Conservation (phyloP, 2,113 vertebrate genomes). For the Alouatta palliata region DNA sequence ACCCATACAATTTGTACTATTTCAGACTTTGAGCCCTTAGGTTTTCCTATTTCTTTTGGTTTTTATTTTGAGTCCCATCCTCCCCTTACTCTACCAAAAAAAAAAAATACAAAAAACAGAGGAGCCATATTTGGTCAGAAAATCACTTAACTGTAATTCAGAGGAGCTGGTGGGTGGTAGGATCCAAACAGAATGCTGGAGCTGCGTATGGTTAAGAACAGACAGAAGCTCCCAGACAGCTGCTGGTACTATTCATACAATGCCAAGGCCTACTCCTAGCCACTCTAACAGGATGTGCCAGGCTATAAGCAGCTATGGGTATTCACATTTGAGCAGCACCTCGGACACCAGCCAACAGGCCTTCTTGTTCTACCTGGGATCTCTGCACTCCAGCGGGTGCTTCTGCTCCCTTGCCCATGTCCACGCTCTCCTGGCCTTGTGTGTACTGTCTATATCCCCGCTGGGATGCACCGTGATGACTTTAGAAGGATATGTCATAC, state of each 20-base stretch:
- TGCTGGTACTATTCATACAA: accelerated
- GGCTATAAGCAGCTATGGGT: too few species aligned
- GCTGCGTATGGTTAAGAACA: not conserved
- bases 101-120: not conserved
- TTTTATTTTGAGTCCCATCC: not conserved
- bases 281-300: accelerated
- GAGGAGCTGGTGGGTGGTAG: not conserved
- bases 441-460: not conserved
- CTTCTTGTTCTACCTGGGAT: not conserved
- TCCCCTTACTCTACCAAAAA: too few species aligned
- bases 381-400: not conserved
- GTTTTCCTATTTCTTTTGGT: not conserved
- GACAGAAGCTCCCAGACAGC: not conserved
- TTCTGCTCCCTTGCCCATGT: accelerated
- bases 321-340: not conserved
- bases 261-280: too few species aligned
- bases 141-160: not conserved
- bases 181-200: not conserved
- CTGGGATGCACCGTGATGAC: not conserved
- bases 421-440: accelerated
- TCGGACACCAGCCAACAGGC: too few species aligned
- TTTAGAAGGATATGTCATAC: not conserved
- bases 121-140: not conserved
- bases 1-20: not conserved
- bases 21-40: not conserved